phyloP scores from a whole-genome alignment of 2,888 invertebrate genomes.

The Diabrotica balteata region DNA sequence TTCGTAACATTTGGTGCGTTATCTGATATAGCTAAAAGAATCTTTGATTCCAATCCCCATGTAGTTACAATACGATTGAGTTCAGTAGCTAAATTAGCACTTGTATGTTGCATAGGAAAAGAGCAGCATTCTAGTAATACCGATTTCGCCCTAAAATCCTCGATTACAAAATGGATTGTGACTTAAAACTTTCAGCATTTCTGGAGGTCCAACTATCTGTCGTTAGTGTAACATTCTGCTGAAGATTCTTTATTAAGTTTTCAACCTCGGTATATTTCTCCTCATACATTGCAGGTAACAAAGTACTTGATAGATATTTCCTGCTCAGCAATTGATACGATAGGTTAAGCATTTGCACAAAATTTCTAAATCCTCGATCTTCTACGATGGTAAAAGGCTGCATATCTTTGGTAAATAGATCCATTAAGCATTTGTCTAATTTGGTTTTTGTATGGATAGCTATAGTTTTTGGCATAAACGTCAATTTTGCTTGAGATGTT shows the following conservation, averaged over 20 bases:
- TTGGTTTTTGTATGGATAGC: too few species aligned
- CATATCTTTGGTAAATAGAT: too few species aligned
- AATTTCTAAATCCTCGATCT: too few species aligned
- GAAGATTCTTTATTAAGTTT: neutral
- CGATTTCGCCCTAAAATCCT: slow-evolving; percentile 42
- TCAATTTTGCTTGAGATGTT: neutral
- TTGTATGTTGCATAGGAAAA: slow-evolving; percentile 40
- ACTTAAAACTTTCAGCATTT: slow-evolving; percentile 44
- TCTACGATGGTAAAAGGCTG: too few species aligned
- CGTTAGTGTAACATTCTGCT: slow-evolving; percentile 40
- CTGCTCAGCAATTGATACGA: too few species aligned
- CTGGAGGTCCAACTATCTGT: slow-evolving; percentile 49
- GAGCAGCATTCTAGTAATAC: slow-evolving; percentile 39
- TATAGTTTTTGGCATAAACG: too few species aligned
- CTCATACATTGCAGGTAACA: too few species aligned
- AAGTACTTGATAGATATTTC: too few species aligned
- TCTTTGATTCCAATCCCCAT: slow-evolving; percentile 40
- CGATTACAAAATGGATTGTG: slow-evolving; percentile 43
- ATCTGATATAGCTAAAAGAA: slow-evolving; percentile 40
- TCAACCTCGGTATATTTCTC: too few species aligned
- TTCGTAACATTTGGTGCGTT: slow-evolving; percentile 43
- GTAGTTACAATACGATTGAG: slow-evolving; percentile 32
- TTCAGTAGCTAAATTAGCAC: slow-evolving; percentile 42
- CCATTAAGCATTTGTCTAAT: too few species aligned
- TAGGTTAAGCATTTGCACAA: too few species aligned